Percentiles rank a stretch among this genome's conserved stretches.
Evolutionary conservation across 2,888 invertebrate species (phyloP).

Genomic region (Disparrhopalites patrizii): DNA sequence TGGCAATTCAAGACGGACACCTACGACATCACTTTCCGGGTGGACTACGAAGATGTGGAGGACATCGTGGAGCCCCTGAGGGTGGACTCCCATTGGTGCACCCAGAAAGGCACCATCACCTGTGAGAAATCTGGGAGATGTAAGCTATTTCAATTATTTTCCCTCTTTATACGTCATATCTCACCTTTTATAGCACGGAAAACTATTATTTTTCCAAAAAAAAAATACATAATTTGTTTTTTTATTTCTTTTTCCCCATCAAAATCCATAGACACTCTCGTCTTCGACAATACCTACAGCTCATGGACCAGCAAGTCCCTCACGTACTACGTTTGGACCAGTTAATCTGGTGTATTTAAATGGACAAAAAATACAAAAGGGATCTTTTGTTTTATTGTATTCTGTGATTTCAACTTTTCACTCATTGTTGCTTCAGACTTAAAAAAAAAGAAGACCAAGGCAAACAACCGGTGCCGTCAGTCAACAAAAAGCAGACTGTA

Average conservation of each 20-base stretch:
- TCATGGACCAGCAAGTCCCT: too few relatives aligned
- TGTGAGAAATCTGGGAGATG: slow-evolving; percentile 4
- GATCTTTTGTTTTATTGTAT: too few relatives aligned
- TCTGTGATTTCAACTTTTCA: too few relatives aligned
- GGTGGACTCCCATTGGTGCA: not conserved
- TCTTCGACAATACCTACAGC: slow-evolving; percentile 19
- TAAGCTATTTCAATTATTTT: not conserved
- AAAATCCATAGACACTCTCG: slow-evolving; percentile 10
- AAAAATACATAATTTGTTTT: not conserved
- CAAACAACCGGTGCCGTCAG: too few relatives aligned
- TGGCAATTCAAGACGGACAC: slow-evolving; percentile 9
- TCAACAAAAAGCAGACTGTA: too few relatives aligned
- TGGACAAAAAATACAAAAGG: too few relatives aligned
- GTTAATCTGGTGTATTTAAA: too few relatives aligned
- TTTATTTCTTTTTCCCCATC: not conserved
- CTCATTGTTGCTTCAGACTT: too few relatives aligned
- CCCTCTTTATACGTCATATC: not conserved
- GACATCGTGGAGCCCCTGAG: not conserved
- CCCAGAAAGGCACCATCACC: not conserved
- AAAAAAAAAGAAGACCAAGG: too few relatives aligned
- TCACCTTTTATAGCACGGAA: not conserved
- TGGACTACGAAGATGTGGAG: not conserved
- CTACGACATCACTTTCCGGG: slow-evolving; percentile 7
- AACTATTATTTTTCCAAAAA: not conserved
- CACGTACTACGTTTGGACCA: too few relatives aligned